Evolutionary conservation across 2,113 vertebrate species (phyloP).

Genomic region (Leptodactylus fuscus): DNA sequence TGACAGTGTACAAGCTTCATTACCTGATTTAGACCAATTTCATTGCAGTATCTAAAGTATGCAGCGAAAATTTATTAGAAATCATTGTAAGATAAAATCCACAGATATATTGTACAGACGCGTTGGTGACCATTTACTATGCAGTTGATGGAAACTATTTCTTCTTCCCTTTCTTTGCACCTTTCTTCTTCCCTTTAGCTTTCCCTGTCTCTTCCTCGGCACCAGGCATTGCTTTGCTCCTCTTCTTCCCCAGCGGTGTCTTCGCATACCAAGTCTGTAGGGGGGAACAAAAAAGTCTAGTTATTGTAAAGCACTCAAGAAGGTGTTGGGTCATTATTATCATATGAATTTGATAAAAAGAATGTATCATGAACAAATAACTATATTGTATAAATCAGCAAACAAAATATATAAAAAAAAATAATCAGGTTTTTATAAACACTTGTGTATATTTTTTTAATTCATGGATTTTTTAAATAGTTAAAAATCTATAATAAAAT

Average conservation of each 20-base stretch:
- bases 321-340: neutral
- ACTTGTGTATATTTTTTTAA: no score
- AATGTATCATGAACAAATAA: no score
- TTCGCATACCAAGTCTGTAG: conserved; percentile 81
- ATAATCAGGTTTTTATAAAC: no score
- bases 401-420: no score
- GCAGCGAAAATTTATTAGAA: neutral
- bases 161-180: conserved; percentile 61
- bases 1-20: neutral
- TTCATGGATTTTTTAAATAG: no score
- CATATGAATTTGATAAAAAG: no score
- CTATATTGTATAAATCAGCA: no score
- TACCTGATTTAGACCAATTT: neutral
- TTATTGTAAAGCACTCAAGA: neutral
- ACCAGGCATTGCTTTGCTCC: conserved; percentile 57
- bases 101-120: neutral
- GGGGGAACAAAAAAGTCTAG: neutral
- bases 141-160: conserved; percentile 33
- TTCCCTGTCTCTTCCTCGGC: conserved; percentile 53
- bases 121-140: neutral
- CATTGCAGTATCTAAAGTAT: neutral
- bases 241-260: conserved; percentile 78
- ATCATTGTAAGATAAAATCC: neutral
- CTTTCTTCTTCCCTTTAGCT: conserved; percentile 50
- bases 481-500: no score